Percentiles rank a stretch among this genome's conserved stretches.
Evolutionary conservation across 2,113 vertebrate species (phyloP).

Genomic region (Neodontobutis hainanensis): DNA sequence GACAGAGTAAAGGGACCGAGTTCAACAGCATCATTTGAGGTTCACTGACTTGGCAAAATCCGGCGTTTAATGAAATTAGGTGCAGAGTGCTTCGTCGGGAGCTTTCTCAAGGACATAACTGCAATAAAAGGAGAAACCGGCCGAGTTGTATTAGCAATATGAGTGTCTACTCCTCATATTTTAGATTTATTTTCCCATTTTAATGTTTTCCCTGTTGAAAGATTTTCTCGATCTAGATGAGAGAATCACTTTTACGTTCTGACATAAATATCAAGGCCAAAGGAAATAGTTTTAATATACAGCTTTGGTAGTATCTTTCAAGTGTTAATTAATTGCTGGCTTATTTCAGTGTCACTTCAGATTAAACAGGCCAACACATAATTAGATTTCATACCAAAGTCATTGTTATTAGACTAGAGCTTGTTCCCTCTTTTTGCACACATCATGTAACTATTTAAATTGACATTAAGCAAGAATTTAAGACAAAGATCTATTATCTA

Average conservation of each 20-base stretch:
- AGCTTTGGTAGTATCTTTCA: neutral
- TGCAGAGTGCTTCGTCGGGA: slow-evolving; percentile 46
- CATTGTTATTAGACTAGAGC: slow-evolving; percentile 1
- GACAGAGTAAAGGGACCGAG: slow-evolving; percentile 49
- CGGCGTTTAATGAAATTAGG: slow-evolving; percentile 71
- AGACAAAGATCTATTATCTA: too few species aligned
- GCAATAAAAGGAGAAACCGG: slow-evolving; percentile 31
- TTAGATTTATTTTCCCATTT: slow-evolving; percentile 1
- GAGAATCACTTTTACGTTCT: neutral
- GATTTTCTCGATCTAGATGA: slow-evolving; percentile 4
- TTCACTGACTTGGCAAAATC: slow-evolving; percentile 74
- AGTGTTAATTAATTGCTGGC: neutral
- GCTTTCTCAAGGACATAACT: slow-evolving; percentile 65
- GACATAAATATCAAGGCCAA: neutral
- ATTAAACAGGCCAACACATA: neutral
- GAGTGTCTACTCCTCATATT: neutral
- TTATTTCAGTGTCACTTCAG: slow-evolving; percentile 7
- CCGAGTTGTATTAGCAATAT: slow-evolving; percentile 6
- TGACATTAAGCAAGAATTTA: too few species aligned
- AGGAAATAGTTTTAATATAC: neutral
- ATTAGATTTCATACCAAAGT: neutral
- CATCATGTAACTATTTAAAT: neutral
- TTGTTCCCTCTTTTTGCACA: neutral
- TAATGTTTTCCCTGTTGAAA: neutral
- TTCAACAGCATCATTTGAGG: slow-evolving; percentile 71